phyloP scores from a whole-genome alignment of 53 echinoderm and acorn worm genomes.

The Echinometra lucunter region DNA sequence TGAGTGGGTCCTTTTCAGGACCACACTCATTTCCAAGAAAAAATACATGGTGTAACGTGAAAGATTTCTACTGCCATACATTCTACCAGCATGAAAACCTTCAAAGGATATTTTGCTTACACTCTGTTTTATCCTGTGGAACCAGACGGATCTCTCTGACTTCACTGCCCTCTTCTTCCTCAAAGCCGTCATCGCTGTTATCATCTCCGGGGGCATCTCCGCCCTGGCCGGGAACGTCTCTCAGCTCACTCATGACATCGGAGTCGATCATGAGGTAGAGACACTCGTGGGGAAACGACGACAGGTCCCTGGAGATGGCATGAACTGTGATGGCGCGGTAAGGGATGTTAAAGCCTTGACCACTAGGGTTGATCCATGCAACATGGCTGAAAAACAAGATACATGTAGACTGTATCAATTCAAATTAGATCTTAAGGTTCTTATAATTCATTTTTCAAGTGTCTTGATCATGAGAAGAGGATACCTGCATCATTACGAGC shows the following conservation, averaged over 20 bases:
- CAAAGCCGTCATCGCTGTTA: slow-evolving; percentile 48
- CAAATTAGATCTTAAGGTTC: too few species aligned
- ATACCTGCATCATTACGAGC: too few species aligned
- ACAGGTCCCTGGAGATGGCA: slow-evolving; percentile 91
- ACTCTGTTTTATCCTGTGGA: slow-evolving; percentile 79
- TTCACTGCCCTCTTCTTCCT: slow-evolving; percentile 67
- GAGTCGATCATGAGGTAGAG: slow-evolving; percentile 96
- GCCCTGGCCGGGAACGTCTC: background rate
- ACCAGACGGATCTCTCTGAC: slow-evolving; percentile 92
- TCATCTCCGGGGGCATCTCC: background rate
- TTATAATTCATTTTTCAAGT: too few species aligned
- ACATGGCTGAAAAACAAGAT: slow-evolving; percentile 72
- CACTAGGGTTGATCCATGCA: slow-evolving; percentile 80
- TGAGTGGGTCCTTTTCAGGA: too few species aligned
- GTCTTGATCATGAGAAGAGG: too few species aligned
- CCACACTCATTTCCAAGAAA: too few species aligned
- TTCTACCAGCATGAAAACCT: too few species aligned
- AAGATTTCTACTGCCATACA: too few species aligned
- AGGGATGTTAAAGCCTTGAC: slow-evolving; percentile 84
- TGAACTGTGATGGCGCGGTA: slow-evolving; percentile 96
- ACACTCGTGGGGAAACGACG: slow-evolving; percentile 90
- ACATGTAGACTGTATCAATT: background rate
- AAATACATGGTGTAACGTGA: too few species aligned
- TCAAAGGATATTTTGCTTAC: too few species aligned
- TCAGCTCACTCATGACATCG: slow-evolving; percentile 73